A percentile compares a stretch with the other conserved stretches of the same genome.
phyloP scores from a whole-genome alignment of 2,113 vertebrate genomes.

The Epinephelus lanceolatus region DNA sequence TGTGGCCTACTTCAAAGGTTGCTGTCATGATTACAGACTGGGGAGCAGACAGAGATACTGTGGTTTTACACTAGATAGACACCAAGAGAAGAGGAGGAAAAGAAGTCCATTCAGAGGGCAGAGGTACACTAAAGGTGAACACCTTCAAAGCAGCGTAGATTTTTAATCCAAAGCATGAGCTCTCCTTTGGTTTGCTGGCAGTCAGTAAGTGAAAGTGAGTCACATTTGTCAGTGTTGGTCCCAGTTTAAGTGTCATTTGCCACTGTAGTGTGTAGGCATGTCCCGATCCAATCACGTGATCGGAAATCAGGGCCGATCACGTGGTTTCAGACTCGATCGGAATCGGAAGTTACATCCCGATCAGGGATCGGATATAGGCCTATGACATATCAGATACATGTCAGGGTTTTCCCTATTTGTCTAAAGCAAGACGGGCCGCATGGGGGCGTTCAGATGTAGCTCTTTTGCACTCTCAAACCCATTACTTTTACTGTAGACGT shows the following conservation, averaged over 20 bases:
- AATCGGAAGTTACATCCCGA: no score
- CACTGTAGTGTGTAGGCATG: not conserved
- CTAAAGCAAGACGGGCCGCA: no score
- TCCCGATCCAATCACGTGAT: no score
- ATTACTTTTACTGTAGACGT: no score
- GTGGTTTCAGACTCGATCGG: no score
- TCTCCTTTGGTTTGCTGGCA: constrained; percentile 29
- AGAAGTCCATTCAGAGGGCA: constrained; percentile 22
- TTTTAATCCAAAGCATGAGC: constrained; percentile 14
- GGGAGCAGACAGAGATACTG: constrained; percentile 21
- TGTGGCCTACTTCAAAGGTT: constrained; percentile 57
- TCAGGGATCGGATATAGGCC: no score
- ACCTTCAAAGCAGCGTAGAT: constrained; percentile 42
- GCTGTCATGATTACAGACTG: constrained; percentile 39
- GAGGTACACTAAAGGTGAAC: constrained; percentile 11
- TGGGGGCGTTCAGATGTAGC: no score
- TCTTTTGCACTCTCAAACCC: no score
- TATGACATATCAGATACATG: no score
- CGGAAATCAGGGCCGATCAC: no score
- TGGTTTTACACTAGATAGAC: constrained; percentile 3
- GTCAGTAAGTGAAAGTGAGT: constrained; percentile 8
- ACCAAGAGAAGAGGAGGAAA: not conserved
- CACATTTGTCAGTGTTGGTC: constrained; percentile 11
- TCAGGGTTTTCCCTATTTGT: no score
- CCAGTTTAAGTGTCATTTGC: constrained; percentile 9